Percentiles rank a stretch among this genome's conserved stretches.
These are phyloP conservation scores for Passer montanus DNA, from an alignment of 2,113 vertebrate species.

Conservation along the genomic window DNA sequence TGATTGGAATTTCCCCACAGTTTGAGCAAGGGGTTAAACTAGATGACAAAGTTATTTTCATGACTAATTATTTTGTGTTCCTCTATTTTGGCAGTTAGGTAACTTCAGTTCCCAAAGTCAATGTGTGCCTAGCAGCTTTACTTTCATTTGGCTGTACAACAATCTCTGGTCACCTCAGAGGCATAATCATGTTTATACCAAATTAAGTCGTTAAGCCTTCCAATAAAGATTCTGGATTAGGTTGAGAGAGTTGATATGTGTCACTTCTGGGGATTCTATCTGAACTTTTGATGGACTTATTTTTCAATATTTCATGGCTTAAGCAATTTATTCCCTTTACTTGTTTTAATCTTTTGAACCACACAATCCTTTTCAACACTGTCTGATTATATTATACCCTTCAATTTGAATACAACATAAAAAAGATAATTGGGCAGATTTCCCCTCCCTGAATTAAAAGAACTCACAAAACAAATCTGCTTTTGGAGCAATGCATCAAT, in stretches of 20 bases:
- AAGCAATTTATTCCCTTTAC: accelerated
- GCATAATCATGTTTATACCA: not conserved
- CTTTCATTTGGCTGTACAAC: not conserved
- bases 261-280: not conserved
- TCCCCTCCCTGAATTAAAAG: not conserved
- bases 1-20: accelerated
- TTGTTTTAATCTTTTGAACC: not conserved
- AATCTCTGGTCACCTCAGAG: not conserved
- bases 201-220: not conserved
- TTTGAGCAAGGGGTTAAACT: not conserved
- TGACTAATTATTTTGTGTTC: not conserved
- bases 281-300: not conserved
- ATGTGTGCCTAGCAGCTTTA: accelerated
- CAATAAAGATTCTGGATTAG: not conserved
- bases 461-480: not conserved
- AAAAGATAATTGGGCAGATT: not conserved
- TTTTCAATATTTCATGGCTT: not conserved
- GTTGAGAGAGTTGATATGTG: not conserved
- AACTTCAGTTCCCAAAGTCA: not conserved
- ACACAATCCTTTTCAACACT: not conserved
- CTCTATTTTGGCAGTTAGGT: not conserved
- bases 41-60: not conserved
- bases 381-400: not conserved
- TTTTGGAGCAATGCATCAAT: not conserved
- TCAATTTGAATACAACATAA: not conserved